Base-by-base conservation (phyloP, 2,888 invertebrate species). In the Megaustenia siamemsis region DNA sequence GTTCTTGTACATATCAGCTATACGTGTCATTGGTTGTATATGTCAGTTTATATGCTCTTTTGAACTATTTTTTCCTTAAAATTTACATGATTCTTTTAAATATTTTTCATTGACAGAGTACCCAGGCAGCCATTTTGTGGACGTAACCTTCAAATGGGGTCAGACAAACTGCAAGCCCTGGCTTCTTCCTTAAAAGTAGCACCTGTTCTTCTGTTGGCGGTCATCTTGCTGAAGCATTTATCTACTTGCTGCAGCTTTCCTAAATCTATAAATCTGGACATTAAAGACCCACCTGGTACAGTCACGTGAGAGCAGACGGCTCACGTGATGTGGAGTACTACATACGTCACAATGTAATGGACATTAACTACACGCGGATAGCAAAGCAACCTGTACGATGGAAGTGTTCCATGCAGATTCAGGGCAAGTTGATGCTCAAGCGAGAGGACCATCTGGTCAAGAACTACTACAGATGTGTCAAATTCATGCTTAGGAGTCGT, bases 221-320 rank as follows among this genome's bases (percentile, higher is more conserved):
- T 32, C n/a, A 66, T 56, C 28, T n/a, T 80, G 6, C 10, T 68
- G 21, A 40, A 32, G 38, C 32, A 38, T n/a, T n/a, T 56, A 12
- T 40, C 49, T 21, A 82, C 45, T 2, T 66, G 83, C 21, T 88
- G 88, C 75, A 60, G 45, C 32, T 86, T 88, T 18, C 88, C 88
- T 2, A 76, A 69, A 8, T 38, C 53, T 32, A 60, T 87, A 68
- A 81, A 86, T 76, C 82, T 83, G 69, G 76, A 45, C 1, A 66
- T 77, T 43, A 82, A 75, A 40, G 82, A 86, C 28, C 85, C 86
- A 28, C 85, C 87, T 88, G 88, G 88, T 82, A 86, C 85, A 82
- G 85, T 21, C 84, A 87, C 73, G 68, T 88, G 45, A 71, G 73
- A 63, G 53, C 82, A 12, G 86, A 86, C 83, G 60, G 86, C 53